Evolutionary conservation across 2,113 vertebrate species (phyloP).

Genomic region (Sebastes schlegelii): DNA sequence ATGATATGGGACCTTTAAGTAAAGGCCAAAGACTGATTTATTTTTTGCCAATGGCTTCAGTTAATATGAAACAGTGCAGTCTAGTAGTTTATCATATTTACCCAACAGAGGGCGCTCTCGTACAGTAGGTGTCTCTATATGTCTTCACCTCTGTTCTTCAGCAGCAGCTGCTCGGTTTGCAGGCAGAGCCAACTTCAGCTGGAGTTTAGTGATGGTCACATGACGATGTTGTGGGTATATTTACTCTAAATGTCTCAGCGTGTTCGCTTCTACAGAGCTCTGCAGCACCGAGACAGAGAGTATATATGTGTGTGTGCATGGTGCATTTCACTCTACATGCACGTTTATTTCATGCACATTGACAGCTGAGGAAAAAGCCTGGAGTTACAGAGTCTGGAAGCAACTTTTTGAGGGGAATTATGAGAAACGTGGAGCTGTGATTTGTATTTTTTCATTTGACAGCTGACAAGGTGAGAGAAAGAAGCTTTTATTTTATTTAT

Average conservation of each 20-base stretch:
- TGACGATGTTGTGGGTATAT: slow-evolving; percentile 70
- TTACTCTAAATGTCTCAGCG: slow-evolving; percentile 35
- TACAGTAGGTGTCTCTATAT: background rate
- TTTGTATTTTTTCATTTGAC: slow-evolving; percentile 30
- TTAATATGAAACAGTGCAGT: background rate
- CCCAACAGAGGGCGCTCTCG: slow-evolving; percentile 45
- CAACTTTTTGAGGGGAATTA: slow-evolving; percentile 39
- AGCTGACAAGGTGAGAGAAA: slow-evolving; percentile 67
- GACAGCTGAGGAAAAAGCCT: slow-evolving; percentile 24
- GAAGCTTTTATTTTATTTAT: too few species aligned
- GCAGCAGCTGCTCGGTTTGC: slow-evolving; percentile 31
- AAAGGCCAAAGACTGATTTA: background rate
- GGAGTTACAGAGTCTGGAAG: slow-evolving; percentile 7
- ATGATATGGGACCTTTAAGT: too few species aligned
- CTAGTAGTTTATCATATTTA: background rate
- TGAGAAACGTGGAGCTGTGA: slow-evolving; percentile 69
- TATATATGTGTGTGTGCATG: background rate
- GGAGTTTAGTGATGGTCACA: slow-evolving; percentile 59
- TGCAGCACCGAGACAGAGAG: background rate
- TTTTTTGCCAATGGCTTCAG: too few species aligned
- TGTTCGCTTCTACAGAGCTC: slow-evolving; percentile 25
- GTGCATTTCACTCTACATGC: background rate
- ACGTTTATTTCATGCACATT: background rate
- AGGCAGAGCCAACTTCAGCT: slow-evolving; percentile 34
- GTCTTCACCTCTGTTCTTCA: background rate